These are phyloP conservation scores for Melanitta fusca DNA, from an alignment of 2,797 vertebrate species.

Conservation along the genomic window DNA sequence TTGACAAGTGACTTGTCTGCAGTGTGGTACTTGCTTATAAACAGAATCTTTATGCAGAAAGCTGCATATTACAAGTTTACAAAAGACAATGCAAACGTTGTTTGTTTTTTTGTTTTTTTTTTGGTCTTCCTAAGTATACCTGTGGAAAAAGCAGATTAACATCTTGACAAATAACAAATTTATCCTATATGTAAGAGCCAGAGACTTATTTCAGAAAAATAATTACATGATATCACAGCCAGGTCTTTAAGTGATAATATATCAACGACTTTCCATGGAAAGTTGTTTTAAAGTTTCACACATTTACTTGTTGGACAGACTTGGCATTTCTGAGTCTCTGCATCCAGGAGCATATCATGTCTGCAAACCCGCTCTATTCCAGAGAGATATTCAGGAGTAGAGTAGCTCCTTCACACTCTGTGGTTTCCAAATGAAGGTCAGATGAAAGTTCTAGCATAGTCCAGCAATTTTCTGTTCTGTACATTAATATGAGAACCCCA, in stretches of 20 bases:
- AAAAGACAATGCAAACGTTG: background rate
- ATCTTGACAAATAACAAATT: background rate
- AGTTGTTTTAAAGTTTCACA: background rate
- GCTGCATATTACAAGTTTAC: background rate
- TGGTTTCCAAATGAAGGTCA: background rate
- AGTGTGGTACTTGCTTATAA: background rate
- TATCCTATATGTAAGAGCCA: background rate
- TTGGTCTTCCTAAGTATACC: background rate
- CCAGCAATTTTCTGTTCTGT: background rate
- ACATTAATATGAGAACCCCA: background rate
- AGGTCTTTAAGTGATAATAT: background rate
- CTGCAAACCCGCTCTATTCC: background rate
- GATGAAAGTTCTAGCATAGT: background rate
- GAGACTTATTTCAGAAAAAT: background rate
- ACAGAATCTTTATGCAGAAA: background rate
- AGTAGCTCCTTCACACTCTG: background rate
- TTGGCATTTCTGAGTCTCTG: background rate
- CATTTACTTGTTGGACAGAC: background rate
- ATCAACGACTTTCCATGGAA: background rate
- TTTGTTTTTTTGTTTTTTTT: background rate
- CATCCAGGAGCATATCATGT: background rate
- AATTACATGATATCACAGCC: fast-evolving
- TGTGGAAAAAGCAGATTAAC: background rate
- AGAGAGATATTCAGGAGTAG: background rate
- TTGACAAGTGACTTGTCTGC: background rate